Evolutionary conservation across 2,797 vertebrate genomes (phyloP), one percentile per base, ranked within the genome.

Genomic region (Sebastes iracundus): DNA sequence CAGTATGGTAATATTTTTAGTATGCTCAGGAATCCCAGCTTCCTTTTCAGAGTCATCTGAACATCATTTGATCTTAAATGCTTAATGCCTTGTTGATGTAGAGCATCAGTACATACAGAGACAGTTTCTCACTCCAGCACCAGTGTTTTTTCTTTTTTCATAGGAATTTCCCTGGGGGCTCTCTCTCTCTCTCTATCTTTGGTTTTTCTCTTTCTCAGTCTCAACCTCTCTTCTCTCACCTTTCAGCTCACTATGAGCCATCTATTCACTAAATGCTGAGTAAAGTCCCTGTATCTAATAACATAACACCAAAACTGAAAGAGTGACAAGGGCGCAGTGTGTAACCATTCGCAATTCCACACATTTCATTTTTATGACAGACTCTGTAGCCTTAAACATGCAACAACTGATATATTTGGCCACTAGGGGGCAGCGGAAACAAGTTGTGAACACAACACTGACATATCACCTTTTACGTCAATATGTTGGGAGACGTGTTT

Each of bases 61-160:
- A 16, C 14, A 42, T 5, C 25, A 46, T 65, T 79, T 67, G 20
- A 86, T 76, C 42, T 59, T 38, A 58, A 82, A 76, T 82, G 46
- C 12, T 55, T 59, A 6, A 33, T 1, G 20, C 52, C n/a, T 28
- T 16, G 56, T 61, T 66, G 4, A 78, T 83, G 12, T 18, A 42
- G 62, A 72, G 71, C 25, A 61, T 70, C 42, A 60, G 62, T 7
- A 42, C 23, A 56, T 61, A 53, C 25, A 35, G 18, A 80, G 71
- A 65, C 49, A n/a, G 59, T 35, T 82, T 82, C 77, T 77, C 56
- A 69, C 12, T 69, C 22, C 22, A 72, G 49, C n/a, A 28, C 20
- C 8, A 53, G 23, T 2, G 13, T 33, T 66, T 55, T 60, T 27
- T 18, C 16, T 52, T 67, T 4, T 30, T 75, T 49, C 53, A 64